Base-by-base conservation (phyloP, 2,888 invertebrate species). In the Athalia rosae region DNA sequence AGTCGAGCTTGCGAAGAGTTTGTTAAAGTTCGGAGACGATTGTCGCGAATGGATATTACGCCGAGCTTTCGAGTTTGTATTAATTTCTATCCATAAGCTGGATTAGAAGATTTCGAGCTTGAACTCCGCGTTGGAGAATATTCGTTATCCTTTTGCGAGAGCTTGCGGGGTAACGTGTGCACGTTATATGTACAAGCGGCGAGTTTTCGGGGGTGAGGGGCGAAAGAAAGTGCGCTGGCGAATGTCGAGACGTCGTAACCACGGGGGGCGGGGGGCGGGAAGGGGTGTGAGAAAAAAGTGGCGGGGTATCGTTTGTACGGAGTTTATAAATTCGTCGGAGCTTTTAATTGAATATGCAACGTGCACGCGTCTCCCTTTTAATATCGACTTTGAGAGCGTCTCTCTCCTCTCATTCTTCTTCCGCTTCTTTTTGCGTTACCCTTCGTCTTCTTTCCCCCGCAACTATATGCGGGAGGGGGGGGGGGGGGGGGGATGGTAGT, bases 311-410 rank as follows among this genome's bases (percentile, higher is more conserved):
- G 28, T 28, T 28, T 28, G 28, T 53, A 53, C n/a, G 53, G n/a
- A n/a, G n/a, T n/a, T 56, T 53, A 41, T 41, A 0, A 28, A 50
- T 74, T 50, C 74, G 74, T 61, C 7, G 48, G 28, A 61, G 47
- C n/a, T 74, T 62, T 59, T 62, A 62, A 74, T 61, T 62, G 74
- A 74, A 62, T 74, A 74, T 74, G 74, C 74, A 74, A 61, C 74
- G 62, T 61, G 74, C 74, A 62, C 15, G 61, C 74, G 59, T 43
- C 74, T 15, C 45, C 47, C n/a, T 56, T 74, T 61, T 74, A 74
- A 79, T 81, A 82, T 86, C 83, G 83, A 82, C 83, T 84, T 66
- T 77, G 84, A 83, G 82, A 85, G 84, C 83, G 83, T 80, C 81
- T 66, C 64, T 61, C 81, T 66, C 64, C 61, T 78, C 76, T 76